Conservation (phyloP, 1,140 invertebrate species). For the Brachionus asplanchnoidis region DNA sequence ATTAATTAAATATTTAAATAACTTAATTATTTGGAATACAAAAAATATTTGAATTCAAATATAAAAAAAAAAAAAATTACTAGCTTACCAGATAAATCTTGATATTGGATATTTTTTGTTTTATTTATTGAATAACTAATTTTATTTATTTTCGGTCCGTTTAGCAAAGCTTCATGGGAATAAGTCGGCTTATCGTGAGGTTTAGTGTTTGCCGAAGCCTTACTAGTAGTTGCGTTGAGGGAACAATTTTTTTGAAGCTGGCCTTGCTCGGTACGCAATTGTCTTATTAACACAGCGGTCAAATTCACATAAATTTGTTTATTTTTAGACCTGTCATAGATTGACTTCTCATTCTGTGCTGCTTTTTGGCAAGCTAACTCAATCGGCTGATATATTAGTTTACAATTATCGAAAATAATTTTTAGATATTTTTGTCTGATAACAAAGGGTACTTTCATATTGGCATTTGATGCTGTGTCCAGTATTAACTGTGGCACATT, state of each 20-base stretch:
- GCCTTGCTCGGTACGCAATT: background rate
- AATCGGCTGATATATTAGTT: background rate
- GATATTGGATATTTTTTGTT: background rate
- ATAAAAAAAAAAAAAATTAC: background rate
- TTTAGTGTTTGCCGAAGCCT: background rate
- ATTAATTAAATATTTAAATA: background rate
- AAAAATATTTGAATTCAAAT: background rate
- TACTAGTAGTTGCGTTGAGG: background rate
- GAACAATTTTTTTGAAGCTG: background rate
- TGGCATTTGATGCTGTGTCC: background rate
- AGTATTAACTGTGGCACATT: constrained; percentile 8
- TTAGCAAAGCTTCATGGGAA: constrained; percentile 7
- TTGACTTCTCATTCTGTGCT: constrained; percentile 22
- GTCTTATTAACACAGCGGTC: background rate
- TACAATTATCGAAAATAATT: constrained; percentile 34
- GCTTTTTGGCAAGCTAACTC: constrained; percentile 35
- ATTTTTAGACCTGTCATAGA: constrained; percentile 35
- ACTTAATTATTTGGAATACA: background rate
- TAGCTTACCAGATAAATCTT: background rate
- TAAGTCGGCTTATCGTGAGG: background rate
- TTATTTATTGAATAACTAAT: background rate
- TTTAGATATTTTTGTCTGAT: constrained; percentile 15
- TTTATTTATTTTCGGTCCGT: background rate
- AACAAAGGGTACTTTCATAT: background rate
- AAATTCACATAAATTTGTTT: constrained; percentile 36